These are phyloP conservation scores for Gastrophysa polygoni DNA, from an alignment of 2,888 invertebrate species.

Conservation along the genomic window DNA sequence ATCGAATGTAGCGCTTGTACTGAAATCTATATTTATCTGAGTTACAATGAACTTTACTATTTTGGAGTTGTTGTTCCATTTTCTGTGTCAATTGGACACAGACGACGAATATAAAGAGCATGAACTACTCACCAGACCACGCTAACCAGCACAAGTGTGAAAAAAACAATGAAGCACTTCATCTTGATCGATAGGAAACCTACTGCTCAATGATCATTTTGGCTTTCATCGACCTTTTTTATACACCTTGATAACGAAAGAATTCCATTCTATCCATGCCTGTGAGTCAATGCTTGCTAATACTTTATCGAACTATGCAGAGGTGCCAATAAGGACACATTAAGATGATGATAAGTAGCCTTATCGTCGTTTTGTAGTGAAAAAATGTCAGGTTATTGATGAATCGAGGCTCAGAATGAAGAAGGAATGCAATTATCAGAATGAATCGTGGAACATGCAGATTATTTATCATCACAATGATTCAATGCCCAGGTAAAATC, in stretches of 20 bases:
- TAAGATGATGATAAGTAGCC: not conserved
- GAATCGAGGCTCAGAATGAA: too few species aligned
- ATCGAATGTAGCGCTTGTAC: too few species aligned
- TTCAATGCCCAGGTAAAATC: too few species aligned
- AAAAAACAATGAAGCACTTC: not conserved
- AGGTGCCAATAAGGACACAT: not conserved
- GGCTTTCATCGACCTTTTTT: not conserved
- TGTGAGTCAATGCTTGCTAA: not conserved
- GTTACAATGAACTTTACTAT: too few species aligned
- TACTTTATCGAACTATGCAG: not conserved
- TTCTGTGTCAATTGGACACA: not conserved
- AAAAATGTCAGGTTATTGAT: too few species aligned
- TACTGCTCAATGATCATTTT: not conserved
- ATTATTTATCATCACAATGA: too few species aligned
- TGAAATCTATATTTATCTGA: too few species aligned
- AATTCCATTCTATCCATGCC: not conserved
- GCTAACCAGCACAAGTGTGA: not conserved
- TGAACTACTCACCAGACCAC: not conserved
- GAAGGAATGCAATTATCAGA: too few species aligned
- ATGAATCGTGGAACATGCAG: too few species aligned
- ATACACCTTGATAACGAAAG: not conserved
- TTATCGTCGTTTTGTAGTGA: not conserved
- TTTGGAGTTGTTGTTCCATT: too few species aligned
- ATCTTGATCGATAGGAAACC: not conserved
- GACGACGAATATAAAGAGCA: not conserved